Evolutionary conservation across 2,888 invertebrate species (phyloP), one percentile per base, ranked within the genome.

Genomic region (Zhuqinia jingwanae): DNA sequence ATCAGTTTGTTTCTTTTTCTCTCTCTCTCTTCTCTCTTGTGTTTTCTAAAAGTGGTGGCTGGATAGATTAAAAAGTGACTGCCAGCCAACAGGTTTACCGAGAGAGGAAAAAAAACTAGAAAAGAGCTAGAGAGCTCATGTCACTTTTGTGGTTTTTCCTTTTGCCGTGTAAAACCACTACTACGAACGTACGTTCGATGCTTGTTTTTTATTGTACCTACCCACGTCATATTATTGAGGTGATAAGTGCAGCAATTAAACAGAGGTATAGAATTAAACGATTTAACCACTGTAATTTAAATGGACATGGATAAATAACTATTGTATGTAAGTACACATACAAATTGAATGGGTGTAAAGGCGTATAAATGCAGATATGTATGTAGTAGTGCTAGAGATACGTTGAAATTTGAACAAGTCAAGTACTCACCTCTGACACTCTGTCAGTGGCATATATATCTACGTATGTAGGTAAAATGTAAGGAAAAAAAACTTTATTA

Each of bases 211-310:
- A n/a, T 70, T 25, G 17, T n/a, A 47, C 2, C 11, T 22, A 70
- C 27, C 15, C 47, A 70, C 70, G 45, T 15, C 45, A 20, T 45
- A 70, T 70, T 70, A 70, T 70, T 47, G 70, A 70, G 70, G 70
- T 70, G 70, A 70, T 70, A 70, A 76, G 56, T 47, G 17, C 63
- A 65, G 50, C 50, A 79, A 79, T 79, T 65, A 79, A 79, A 65
- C 50, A n/a, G 27, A 53, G 79, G 42, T 30, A 65, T 65, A 65
- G 79, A 79, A 79, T 79, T 79, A 65, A 65, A 70, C 70, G 25
- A 1, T 70, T 70, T 47, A 45, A 42, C 65, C 65, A 68, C 65
- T 22, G 65, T 68, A 68, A 45, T 68, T 68, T 68, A 36, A 36
- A 36, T 36, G 8, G 8, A 36, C 3, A 36, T 36, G 36, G 36